Evolutionary conservation across 2,888 invertebrate genomes (phyloP).

Genomic region (Nomada flava): DNA sequence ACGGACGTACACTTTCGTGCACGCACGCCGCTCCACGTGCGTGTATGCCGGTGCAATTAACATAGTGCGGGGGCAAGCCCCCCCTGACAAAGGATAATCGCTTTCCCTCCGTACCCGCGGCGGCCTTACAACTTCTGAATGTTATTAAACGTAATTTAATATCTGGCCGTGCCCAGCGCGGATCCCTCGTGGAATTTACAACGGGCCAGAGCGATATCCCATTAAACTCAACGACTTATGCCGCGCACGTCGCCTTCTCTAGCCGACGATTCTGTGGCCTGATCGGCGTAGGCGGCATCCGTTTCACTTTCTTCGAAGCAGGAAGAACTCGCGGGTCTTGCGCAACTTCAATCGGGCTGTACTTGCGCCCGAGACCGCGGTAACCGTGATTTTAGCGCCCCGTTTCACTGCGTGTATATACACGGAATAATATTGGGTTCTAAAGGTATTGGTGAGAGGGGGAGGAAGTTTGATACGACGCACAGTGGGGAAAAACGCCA

Average conservation of each 20-base stretch:
- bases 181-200: slow-evolving; percentile 66
- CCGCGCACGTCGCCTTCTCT: neutral
- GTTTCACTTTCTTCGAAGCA: slow-evolving; percentile 60
- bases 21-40: neutral
- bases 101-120: slow-evolving; percentile 45
- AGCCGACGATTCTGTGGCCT: neutral
- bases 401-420: neutral
- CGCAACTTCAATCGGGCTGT: slow-evolving; percentile 38
- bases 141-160: slow-evolving; percentile 75
- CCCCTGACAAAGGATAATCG: slow-evolving; percentile 58
- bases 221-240: slow-evolving; percentile 46
- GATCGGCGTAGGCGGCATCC: slow-evolving; percentile 58
- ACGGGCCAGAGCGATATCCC: slow-evolving; percentile 51
- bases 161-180: slow-evolving; percentile 50
- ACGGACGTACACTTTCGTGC: too few relatives aligned
- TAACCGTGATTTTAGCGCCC: slow-evolving; percentile 26
- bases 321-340: slow-evolving; percentile 46
- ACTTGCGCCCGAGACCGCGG: neutral
- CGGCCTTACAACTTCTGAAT: slow-evolving; percentile 58
- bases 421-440: too few relatives aligned
- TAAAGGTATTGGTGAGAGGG: too few relatives aligned
- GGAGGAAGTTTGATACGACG: too few relatives aligned
- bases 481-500: too few relatives aligned
- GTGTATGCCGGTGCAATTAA: slow-evolving; percentile 58
- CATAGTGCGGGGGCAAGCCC: slow-evolving; percentile 55